Conservation (phyloP, 2,888 invertebrate genomes). For the Rosalia funebris region DNA sequence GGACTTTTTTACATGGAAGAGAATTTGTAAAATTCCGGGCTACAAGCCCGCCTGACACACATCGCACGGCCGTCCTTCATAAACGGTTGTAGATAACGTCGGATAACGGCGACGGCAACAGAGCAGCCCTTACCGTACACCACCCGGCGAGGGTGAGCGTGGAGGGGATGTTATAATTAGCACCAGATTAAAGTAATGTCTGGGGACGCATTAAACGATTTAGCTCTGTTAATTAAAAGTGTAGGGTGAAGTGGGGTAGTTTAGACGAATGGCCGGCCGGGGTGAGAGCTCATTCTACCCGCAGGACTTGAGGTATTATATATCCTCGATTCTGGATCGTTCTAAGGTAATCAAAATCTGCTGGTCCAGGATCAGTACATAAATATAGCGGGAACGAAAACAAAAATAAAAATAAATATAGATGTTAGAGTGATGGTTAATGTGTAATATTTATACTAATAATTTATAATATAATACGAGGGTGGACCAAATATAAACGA, state of each 20-base stretch:
- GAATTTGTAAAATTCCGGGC: slow-evolving; percentile 10
- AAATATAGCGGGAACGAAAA: no score
- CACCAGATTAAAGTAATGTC: slow-evolving; percentile 74
- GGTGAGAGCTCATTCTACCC: no score
- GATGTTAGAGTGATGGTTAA: no score
- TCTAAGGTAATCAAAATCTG: no score
- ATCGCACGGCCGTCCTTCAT: slow-evolving; percentile 23
- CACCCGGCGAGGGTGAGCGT: slow-evolving; percentile 40
- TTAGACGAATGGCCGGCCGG: slow-evolving; percentile 61
- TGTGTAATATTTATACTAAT: no score
- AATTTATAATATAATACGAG: no score
- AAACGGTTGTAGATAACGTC: slow-evolving; percentile 38
- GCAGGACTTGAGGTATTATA: no score
- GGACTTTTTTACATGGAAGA: slow-evolving; percentile 14
- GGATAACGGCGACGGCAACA: not conserved
- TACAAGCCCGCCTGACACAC: slow-evolving; percentile 1
- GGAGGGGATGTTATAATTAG: slow-evolving; percentile 69
- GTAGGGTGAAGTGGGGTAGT: slow-evolving; percentile 61
- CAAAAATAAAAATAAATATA: no score
- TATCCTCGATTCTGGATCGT: no score
- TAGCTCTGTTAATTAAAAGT: slow-evolving; percentile 67
- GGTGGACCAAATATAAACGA: no score
- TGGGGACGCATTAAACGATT: slow-evolving; percentile 70
- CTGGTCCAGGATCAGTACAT: no score
- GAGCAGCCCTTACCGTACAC: no score